Evolutionary conservation across 2,113 vertebrate genomes (phyloP).

Genomic region (Poicephalus gulielmi): DNA sequence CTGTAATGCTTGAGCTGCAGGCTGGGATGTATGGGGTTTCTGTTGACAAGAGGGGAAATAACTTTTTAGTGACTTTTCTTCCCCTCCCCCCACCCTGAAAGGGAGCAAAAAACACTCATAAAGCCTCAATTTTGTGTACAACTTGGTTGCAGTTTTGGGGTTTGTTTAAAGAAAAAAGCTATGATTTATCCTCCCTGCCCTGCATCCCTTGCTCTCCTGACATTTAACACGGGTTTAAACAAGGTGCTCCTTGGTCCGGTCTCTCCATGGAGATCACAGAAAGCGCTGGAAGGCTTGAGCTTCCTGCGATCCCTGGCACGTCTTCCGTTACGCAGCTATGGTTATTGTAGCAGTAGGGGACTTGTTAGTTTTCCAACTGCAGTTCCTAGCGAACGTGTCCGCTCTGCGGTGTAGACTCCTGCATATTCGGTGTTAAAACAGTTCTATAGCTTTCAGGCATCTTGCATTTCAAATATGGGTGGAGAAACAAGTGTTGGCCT

Average conservation of each 20-base stretch:
- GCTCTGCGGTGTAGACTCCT: constrained; percentile 35
- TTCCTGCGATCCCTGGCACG: constrained; percentile 62
- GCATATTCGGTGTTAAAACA: constrained; percentile 53
- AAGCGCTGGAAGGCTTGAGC: constrained; percentile 60
- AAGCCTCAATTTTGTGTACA: not conserved
- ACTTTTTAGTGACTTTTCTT: not conserved
- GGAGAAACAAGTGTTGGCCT: constrained; percentile 49
- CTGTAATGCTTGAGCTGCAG: not conserved
- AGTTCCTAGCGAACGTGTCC: constrained; percentile 34
- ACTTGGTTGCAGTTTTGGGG: not conserved
- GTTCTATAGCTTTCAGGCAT: constrained; percentile 63
- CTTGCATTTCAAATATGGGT: constrained; percentile 60
- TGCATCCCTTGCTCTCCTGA: not conserved
- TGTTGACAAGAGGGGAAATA: not conserved
- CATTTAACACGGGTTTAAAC: not conserved
- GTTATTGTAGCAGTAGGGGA: constrained; percentile 67
- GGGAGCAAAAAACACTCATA: not conserved
- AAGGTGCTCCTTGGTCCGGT: constrained; percentile 30
- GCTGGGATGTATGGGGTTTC: not conserved
- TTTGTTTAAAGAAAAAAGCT: not conserved
- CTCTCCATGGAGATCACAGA: constrained; percentile 26
- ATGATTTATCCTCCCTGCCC: not conserved
- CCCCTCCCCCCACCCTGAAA: rapidly evolving
- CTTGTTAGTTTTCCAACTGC: constrained; percentile 66
- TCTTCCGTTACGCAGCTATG: constrained; percentile 50